Evolutionary conservation across 1,140 invertebrate species (phyloP).

Genomic region (Drosophila pruinosa): DNA sequence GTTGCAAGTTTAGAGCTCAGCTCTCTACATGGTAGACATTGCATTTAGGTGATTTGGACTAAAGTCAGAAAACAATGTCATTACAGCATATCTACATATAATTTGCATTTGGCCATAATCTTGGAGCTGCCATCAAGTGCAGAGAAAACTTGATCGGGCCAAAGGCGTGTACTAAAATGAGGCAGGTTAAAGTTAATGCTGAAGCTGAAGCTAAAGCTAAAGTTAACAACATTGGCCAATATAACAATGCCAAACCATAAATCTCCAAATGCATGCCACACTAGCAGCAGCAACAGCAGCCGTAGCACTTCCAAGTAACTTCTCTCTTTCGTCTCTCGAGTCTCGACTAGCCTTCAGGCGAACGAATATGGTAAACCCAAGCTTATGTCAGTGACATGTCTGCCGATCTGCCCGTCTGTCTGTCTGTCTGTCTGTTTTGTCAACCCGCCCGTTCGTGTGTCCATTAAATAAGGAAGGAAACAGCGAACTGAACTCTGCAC

Average conservation of each 20-base stretch:
- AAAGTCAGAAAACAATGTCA: conserved; percentile 47
- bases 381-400: conserved; percentile 80
- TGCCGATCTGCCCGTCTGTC: conserved; percentile 45
- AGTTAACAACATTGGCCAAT: conserved; percentile 72
- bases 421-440: conserved; percentile 46
- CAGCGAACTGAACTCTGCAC: conserved; percentile 59
- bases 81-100: conserved; percentile 70
- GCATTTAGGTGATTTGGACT: conserved; percentile 3
- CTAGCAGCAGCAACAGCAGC: conserved; percentile 45
- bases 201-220: conserved; percentile 39
- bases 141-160: conserved; percentile 24
- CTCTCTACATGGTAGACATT: not conserved
- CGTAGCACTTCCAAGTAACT: conserved; percentile 62
- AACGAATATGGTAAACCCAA: conserved; percentile 74
- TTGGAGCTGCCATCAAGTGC: conserved; percentile 49
- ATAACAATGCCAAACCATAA: conserved; percentile 77
- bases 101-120: conserved; percentile 67
- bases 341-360: conserved; percentile 69
- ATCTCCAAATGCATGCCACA: conserved; percentile 78
- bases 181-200: conserved; percentile 65
- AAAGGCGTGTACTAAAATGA: conserved; percentile 51
- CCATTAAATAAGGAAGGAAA: conserved; percentile 81
- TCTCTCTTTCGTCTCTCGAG: not conserved
- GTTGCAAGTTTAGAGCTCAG: no score
- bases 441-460: conserved; percentile 70